Percentiles rank a stretch among this genome's conserved stretches.
Conservation (phyloP, 2,113 vertebrate species). For the Onychorhynchus coronatus region DNA sequence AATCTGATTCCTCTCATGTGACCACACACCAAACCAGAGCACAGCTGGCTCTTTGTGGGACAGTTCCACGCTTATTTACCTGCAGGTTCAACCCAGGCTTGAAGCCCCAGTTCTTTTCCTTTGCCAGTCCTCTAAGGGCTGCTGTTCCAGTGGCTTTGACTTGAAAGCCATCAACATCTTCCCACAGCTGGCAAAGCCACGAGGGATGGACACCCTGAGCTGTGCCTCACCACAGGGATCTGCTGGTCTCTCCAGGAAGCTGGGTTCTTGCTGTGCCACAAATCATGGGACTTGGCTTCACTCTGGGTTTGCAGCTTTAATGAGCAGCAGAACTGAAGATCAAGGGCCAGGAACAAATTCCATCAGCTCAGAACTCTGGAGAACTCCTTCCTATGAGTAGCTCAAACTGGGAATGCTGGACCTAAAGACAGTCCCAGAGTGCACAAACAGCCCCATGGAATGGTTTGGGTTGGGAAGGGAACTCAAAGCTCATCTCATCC, state of each 20-base stretch:
- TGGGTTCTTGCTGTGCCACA: background rate
- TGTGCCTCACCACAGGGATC: background rate
- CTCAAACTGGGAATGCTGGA: background rate
- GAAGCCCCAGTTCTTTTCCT: background rate
- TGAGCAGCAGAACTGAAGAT: background rate
- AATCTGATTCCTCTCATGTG: fast-evolving
- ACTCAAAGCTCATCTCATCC: background rate
- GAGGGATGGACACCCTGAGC: background rate
- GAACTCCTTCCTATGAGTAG: background rate
- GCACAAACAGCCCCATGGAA: background rate
- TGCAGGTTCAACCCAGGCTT: background rate
- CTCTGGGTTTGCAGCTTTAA: background rate
- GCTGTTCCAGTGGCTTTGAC: background rate
- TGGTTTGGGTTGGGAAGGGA: background rate
- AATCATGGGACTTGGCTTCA: background rate
- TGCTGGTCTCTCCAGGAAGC: background rate
- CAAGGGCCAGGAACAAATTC: background rate
- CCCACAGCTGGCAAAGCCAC: background rate
- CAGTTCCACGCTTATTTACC: background rate
- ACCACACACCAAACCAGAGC: background rate
- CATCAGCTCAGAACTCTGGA: background rate
- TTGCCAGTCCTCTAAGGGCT: background rate
- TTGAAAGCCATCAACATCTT: background rate
- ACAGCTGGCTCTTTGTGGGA: background rate
- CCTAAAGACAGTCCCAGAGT: background rate